Conservation (phyloP, 2,797 vertebrate genomes). For the Varecia variegata region DNA sequence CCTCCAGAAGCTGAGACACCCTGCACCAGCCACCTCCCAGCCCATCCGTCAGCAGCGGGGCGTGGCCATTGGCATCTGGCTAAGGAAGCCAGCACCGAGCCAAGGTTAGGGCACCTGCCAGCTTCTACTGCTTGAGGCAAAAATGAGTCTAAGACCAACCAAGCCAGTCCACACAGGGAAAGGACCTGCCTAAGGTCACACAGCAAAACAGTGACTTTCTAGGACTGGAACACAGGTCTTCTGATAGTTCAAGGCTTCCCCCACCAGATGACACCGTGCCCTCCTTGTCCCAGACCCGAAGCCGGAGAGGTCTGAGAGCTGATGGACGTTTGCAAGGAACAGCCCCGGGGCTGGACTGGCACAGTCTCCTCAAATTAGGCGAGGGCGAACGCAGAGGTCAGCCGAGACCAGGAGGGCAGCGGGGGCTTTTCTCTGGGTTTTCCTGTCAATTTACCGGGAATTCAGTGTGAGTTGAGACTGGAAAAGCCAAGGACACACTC, state of each 20-base stretch:
- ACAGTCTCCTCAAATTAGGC: background rate
- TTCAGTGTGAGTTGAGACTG: background rate
- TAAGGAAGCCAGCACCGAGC: background rate
- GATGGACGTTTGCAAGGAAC: background rate
- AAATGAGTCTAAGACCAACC: background rate
- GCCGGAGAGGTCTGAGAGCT: background rate
- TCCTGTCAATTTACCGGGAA: background rate
- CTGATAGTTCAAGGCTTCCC: background rate
- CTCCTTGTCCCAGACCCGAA: background rate
- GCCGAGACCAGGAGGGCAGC: background rate
- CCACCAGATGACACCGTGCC: background rate
- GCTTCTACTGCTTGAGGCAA: background rate
- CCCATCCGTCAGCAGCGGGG: slow-evolving; percentile 26
- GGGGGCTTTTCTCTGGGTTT: background rate
- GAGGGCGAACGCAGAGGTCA: background rate
- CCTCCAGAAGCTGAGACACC: background rate
- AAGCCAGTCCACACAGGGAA: background rate
- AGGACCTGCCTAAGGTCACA: background rate
- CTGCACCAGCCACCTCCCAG: background rate
- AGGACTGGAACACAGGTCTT: background rate
- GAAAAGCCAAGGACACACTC: slow-evolving; percentile 66
- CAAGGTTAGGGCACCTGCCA: slow-evolving; percentile 53
- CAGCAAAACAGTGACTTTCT: background rate
- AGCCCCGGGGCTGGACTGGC: background rate
- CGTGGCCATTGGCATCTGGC: background rate